phyloP scores from a whole-genome alignment of 2,888 invertebrate genomes.

The Hyppa rectilinea region DNA sequence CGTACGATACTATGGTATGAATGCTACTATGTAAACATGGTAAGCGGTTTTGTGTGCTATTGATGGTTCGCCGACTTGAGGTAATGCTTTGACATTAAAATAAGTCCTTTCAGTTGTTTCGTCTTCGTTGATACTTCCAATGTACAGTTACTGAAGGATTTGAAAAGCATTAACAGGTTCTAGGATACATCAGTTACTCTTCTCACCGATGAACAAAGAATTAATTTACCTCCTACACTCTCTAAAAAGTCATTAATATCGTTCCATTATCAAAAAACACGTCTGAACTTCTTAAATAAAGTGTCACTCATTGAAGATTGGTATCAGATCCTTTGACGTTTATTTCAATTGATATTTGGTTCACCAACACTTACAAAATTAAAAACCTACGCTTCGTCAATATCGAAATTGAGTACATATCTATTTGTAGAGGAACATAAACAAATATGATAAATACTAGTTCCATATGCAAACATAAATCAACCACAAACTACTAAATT shows the following conservation, averaged over 20 bases:
- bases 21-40: slow-evolving; percentile 56
- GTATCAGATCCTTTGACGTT: slow-evolving; percentile 18
- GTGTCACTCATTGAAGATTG: slow-evolving; percentile 13
- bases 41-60: slow-evolving; percentile 42
- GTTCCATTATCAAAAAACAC: slow-evolving; percentile 5
- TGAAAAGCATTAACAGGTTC: slow-evolving; percentile 1
- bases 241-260: background rate
- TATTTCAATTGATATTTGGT: slow-evolving; percentile 26
- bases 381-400: slow-evolving; percentile 26
- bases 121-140: slow-evolving; percentile 12
- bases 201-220: background rate
- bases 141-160: background rate
- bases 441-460: slow-evolving; percentile 15
- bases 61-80: slow-evolving; percentile 35
- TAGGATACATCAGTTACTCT: background rate
- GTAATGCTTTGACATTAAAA: slow-evolving; percentile 50
- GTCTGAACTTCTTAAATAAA: slow-evolving; percentile 11
- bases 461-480: slow-evolving; percentile 45
- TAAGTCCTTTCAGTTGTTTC: slow-evolving; percentile 1
- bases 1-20: slow-evolving; percentile 44
- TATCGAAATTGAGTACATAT: slow-evolving; percentile 26
- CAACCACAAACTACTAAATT: slow-evolving; percentile 36
- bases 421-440: slow-evolving; percentile 31
- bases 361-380: slow-evolving; percentile 28
- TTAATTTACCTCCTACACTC: background rate